These are phyloP conservation scores for Trissonchulus latispiculum DNA, from an alignment of 2,888 invertebrate genomes.

Conservation along the genomic window DNA sequence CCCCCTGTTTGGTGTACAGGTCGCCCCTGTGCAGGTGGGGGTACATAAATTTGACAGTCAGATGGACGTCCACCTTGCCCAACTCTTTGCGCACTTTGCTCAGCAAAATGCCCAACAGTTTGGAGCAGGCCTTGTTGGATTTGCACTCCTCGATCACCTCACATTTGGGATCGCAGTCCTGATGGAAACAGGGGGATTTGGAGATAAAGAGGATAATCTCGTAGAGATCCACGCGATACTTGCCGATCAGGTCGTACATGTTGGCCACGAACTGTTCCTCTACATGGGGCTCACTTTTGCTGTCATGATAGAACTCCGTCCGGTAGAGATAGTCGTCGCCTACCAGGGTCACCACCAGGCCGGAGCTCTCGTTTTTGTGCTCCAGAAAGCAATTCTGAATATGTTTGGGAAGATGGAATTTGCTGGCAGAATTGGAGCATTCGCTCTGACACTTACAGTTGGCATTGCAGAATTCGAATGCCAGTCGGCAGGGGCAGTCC, in stretches of 20 bases:
- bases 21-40: constrained; percentile 43
- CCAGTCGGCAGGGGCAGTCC: constrained; percentile 41
- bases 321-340: constrained; percentile 43
- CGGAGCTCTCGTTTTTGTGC: constrained; percentile 42
- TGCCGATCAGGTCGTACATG: constrained; percentile 42
- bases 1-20: constrained; percentile 43
- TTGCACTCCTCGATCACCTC: constrained; percentile 43
- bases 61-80: constrained; percentile 42
- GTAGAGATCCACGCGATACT: constrained; percentile 41
- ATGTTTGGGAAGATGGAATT: constrained; percentile 42
- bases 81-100: constrained; percentile 42
- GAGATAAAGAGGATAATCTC: constrained; percentile 43
- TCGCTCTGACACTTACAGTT: constrained; percentile 42
- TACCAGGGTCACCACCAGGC: constrained; percentile 40
- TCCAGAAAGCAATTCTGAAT: constrained; percentile 43
- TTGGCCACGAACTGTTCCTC: constrained; percentile 42
- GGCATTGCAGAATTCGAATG: constrained; percentile 39
- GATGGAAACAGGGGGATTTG: constrained; percentile 44
- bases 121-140: constrained; percentile 41
- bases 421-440: constrained; percentile 42
- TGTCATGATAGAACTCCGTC: constrained; percentile 42
- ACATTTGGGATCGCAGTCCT: constrained; percentile 43
- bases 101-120: constrained; percentile 39
- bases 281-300: constrained; percentile 41
- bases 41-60: constrained; percentile 44